Conservation (phyloP, 2,113 vertebrate genomes). For the Amia ocellicauda region DNA sequence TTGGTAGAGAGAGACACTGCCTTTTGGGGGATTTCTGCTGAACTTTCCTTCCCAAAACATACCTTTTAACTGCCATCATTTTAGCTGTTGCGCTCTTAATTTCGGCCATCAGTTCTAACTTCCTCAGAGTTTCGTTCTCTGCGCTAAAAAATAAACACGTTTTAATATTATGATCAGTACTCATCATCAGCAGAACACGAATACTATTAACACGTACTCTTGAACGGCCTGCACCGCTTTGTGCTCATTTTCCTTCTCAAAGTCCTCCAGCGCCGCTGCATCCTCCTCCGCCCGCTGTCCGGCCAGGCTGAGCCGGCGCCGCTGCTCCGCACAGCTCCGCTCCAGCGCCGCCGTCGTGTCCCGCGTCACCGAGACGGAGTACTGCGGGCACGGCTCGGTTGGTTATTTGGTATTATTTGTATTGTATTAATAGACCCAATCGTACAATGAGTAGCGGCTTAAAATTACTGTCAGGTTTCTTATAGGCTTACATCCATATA, state of each 20-base stretch:
- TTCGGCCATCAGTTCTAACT: constrained; percentile 43
- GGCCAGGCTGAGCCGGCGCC: constrained; percentile 34
- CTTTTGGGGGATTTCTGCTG: not conserved
- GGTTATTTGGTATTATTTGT: no score
- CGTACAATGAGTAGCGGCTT: no score
- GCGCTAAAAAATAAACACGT: constrained; percentile 44
- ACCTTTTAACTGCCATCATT: constrained; percentile 52
- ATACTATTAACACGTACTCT: constrained; percentile 46
- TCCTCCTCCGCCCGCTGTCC: constrained; percentile 52
- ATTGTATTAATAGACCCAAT: no score
- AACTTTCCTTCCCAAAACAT: not conserved
- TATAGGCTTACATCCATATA: no score
- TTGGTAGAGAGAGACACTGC: no score
- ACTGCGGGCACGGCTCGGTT: no score
- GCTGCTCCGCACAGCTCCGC: constrained; percentile 29
- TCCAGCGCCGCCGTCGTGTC: constrained; percentile 45
- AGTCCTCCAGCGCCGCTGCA: constrained; percentile 49
- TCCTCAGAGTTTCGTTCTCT: constrained; percentile 51
- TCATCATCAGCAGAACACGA: no score
- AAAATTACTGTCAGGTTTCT: no score
- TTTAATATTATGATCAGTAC: no score
- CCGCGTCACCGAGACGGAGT: constrained; percentile 44
- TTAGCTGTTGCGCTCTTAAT: constrained; percentile 45
- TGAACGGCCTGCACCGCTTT: constrained; percentile 54
- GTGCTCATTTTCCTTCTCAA: constrained; percentile 55